phyloP scores from a whole-genome alignment of 2,888 invertebrate species.

The Drosophila multiciliata region DNA sequence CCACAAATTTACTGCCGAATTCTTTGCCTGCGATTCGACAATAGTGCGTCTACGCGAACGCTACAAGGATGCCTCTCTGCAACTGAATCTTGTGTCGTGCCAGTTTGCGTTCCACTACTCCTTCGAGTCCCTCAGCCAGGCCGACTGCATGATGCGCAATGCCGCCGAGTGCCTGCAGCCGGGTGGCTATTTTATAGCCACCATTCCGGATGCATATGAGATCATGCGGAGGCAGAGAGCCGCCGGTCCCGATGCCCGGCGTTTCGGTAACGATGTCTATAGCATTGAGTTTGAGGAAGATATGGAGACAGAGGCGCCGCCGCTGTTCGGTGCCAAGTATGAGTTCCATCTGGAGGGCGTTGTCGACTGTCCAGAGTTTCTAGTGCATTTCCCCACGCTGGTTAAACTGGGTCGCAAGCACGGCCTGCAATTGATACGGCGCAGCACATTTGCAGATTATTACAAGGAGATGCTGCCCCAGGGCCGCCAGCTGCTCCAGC shows the following conservation, averaged over 20 bases:
- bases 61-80: conserved; percentile 91
- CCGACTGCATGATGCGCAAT: conserved; percentile 96
- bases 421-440: conserved; percentile 89
- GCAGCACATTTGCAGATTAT: conserved; percentile 92
- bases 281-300: conserved; percentile 90
- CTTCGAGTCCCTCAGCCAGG: conserved; percentile 95
- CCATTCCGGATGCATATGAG: conserved; percentile 97
- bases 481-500: conserved; percentile 87
- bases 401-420: conserved; percentile 90
- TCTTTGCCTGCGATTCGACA: conserved; percentile 96
- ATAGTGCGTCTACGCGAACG: conserved; percentile 91
- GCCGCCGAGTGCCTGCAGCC: conserved; percentile 94
- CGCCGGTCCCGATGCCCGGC: conserved; percentile 83
- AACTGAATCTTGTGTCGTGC: conserved; percentile 96
- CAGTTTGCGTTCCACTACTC: conserved; percentile 99
- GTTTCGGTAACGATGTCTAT: conserved; percentile 93
- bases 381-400: conserved; percentile 96
- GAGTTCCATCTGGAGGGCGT: conserved; percentile 98
- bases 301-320: conserved; percentile 87
- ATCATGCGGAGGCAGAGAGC: conserved; percentile 91
- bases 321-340: conserved; percentile 98
- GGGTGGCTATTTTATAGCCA: conserved; percentile 98
- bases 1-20: conserved; percentile 93
- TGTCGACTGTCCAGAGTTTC: conserved; percentile 99
- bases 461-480: conserved; percentile 85